A percentile compares a stretch with the other conserved stretches of the same genome.
Evolutionary conservation across 2,113 vertebrate genomes (phyloP).

Genomic region (Larimichthys crocea): DNA sequence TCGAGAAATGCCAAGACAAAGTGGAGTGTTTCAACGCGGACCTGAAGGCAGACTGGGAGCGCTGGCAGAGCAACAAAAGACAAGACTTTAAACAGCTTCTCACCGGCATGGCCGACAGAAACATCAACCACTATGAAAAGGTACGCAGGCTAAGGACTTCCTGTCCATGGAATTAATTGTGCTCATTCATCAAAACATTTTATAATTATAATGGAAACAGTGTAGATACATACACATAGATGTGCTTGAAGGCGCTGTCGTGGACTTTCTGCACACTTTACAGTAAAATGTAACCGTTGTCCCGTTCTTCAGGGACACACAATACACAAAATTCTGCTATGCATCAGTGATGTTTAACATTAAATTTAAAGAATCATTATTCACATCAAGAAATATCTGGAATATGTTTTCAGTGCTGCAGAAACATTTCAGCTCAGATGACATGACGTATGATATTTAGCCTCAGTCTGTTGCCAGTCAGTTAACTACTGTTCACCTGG

Average conservation of each 20-base stretch:
- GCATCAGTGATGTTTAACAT: no score
- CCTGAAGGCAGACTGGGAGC: slow-evolving; percentile 98
- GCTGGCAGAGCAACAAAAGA: slow-evolving; percentile 97
- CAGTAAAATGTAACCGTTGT: no score
- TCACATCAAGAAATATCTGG: no score
- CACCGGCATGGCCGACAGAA: slow-evolving; percentile 95
- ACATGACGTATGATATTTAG: not conserved
- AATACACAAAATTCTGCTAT: no score
- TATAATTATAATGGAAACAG: no score
- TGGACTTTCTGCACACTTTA: no score
- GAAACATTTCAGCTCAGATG: no score
- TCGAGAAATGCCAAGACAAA: slow-evolving; percentile 96
- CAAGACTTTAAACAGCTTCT: slow-evolving; percentile 97
- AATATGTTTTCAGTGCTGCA: no score
- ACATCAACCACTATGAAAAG: slow-evolving; percentile 97
- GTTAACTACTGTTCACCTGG: not conserved
- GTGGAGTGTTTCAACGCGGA: slow-evolving; percentile 98
- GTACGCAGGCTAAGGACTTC: slow-evolving; percentile 68
- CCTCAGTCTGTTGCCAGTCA: not conserved
- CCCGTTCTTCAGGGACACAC: no score
- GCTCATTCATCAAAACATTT: not conserved
- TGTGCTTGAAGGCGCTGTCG: no score
- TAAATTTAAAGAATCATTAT: no score
- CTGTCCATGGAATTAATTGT: not conserved
- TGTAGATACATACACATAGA: no score